Evolutionary conservation across 2,797 vertebrate species (phyloP).

Genomic region (Helicolenus hilgendorfi): DNA sequence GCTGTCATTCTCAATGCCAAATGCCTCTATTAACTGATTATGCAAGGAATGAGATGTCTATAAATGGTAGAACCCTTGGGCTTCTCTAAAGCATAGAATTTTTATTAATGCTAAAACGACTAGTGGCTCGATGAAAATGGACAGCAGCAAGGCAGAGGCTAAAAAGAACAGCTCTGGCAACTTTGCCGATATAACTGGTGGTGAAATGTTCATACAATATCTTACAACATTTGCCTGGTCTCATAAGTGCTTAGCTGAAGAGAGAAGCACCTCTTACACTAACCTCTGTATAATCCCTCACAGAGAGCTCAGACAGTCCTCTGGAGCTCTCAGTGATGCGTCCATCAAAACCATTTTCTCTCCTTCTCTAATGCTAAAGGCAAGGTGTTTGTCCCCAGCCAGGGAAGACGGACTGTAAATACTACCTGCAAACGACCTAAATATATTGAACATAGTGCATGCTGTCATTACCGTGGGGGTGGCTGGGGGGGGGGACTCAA

Average conservation of each 20-base stretch:
- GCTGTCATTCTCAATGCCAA: slow-evolving; percentile 53
- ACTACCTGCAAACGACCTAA: slow-evolving; percentile 47
- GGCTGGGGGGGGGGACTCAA: neutral
- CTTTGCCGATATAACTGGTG: neutral
- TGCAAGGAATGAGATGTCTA: slow-evolving; percentile 15
- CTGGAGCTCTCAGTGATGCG: slow-evolving; percentile 66
- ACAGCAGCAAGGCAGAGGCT: neutral
- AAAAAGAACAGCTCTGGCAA: neutral
- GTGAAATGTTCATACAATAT: slow-evolving; percentile 32
- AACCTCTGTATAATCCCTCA: slow-evolving; percentile 77
- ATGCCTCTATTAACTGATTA: slow-evolving; percentile 44
- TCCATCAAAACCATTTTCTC: slow-evolving; percentile 68
- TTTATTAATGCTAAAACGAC: neutral
- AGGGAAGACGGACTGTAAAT: slow-evolving; percentile 36
- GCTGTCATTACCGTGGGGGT: neutral
- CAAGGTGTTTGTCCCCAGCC: slow-evolving; percentile 17
- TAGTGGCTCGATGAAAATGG: neutral
- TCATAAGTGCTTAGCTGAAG: slow-evolving; percentile 39
- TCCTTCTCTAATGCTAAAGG: slow-evolving; percentile 36
- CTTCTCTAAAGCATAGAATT: slow-evolving; percentile 1
- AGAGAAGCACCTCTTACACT: slow-evolving; percentile 52
- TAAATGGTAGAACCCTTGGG: slow-evolving; percentile 6
- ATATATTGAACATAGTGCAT: slow-evolving; percentile 38
- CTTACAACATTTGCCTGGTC: slow-evolving; percentile 46
- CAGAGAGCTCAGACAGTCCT: slow-evolving; percentile 72